Base-by-base conservation (phyloP, 2,888 invertebrate species). In the Drosophila ustulata region DNA sequence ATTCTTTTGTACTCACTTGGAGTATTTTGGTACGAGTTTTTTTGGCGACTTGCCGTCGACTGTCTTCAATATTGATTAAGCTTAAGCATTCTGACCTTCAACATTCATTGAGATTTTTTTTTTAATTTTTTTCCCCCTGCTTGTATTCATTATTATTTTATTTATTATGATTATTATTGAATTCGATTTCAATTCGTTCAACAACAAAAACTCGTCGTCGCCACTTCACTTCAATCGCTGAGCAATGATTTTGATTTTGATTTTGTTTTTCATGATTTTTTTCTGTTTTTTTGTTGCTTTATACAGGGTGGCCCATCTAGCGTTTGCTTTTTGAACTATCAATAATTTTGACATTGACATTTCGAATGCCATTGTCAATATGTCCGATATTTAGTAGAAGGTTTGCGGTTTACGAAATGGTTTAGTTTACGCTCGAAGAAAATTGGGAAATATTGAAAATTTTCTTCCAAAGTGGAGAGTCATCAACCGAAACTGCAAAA, bases 1-100 rank as follows among this genome's bases (percentile, higher is more conserved):
- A 57, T 51, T 59, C 46, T 4, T 61, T 55, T 61, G 25, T 39
- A 39, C 45, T 57, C 32, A 26, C 26, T 43, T 11, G 13, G 26
- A 39, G 51, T 55, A 55, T 18, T 18, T 18, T 18, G 18, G 18
- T 18, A 18, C 18, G 18, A 18, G 18, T 18, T 52, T 68, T 71
- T 66, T 71, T 66, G 59, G 67, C 43, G 56, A 63, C 59, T 63
- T 55, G 73, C 62, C 47, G 64, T 61, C 55, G 49, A 53, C 49
- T 53, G 67, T 63, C 72, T 80, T 75, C 87, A 75, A 75, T 78
- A 82, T 88, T 83, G 73, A 75, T 88, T 88, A 84, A 78, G 71
- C 87, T 86, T 79, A 88, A 89, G 84, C 88, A 84, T 89, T 90
- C 71, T 84, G 80, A 90, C 88, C 88, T 90, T 89, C 88, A 84